Evolutionary conservation across 92 coral and sea anemone species (phyloP), one percentile per base, ranked within the genome.

Genomic region (Phymanthus crucifer): DNA sequence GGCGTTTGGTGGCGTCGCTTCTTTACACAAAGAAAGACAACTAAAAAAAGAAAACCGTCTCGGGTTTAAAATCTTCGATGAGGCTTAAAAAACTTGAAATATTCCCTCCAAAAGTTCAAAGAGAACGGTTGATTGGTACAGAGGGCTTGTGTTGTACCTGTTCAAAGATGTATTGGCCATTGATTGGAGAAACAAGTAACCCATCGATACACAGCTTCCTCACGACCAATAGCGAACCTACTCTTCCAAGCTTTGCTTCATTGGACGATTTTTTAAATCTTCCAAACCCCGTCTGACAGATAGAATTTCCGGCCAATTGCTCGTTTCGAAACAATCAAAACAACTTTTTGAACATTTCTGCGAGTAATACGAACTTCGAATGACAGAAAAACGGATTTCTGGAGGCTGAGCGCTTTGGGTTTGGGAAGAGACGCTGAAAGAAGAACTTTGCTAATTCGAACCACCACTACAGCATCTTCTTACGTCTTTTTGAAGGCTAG

Each of bases 261-360:
- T 92, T 92, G 97, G 97, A 90, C 97, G 97, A 84, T 77, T 87
- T 92, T 89, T 92, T 90, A 92, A 92, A 92, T 90, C 84, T 89
- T 90, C 77, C 97, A 86, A 90, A 54, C 64, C 84, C 75, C 85
- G 75, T 76, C 90, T 82, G 89, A 83, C 93, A 87, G 97, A 85
- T 92, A 81, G 89, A 87, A 82, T 88, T 89, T 89, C 89, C 93
- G 78, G 91, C 79, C 91, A 84, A 82, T 74, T 73, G 80, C 87
- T 56, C 85, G 76, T 78, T 83, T 48, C 31, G 68, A 52, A 69
- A 75, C 73, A 61, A 79, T 36, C 75, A 79, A 79, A 79, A 79
- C 83, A 79, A 79, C 68, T 79, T 79, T 79, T 67, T 32, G 70
- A 70, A 70, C 75, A 66, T 29, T 66, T 17, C 58, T n/a, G 72